Base-by-base conservation (phyloP, 2,113 vertebrate species). In the Rhea americana region DNA sequence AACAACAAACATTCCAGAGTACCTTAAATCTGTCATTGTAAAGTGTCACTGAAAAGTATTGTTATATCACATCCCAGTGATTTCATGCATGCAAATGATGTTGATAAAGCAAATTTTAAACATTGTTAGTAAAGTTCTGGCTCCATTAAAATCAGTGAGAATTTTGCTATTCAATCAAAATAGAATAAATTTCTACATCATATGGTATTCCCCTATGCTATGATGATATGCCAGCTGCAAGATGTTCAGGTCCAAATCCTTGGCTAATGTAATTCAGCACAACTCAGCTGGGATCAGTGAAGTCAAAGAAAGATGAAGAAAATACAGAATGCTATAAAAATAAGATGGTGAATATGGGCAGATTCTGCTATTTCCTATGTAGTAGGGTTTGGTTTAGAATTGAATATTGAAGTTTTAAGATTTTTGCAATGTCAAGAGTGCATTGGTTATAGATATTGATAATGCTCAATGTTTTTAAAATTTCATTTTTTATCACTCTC, bases 281-380 rank as follows among this genome's bases (percentile, higher is more conserved):
- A 84, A 78, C 11, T 78, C 20, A 73, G 9, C 4, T 65, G 32
- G 81, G 45, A 92, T 81, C n/a, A 78, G 13, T 45, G 9, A 75
- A 87, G 16, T 50, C n/a, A 94, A 75, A 91, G 32, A 79, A 82
- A 85, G 16, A 6, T 22, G 47, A 73, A 62, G 5, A 15, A 93
- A 85, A 90, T n/a, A 53, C 3, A 58, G 55, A 41, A 74, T n/a
- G 3, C 4, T 76, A 66, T 53, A 66, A 58, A 59, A 80, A 61
- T 18, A 13, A 75, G 71, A 7, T 56, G 48, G 14, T 53, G 7
- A 3, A 53, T 70, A 7, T 66, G 45, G 45, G 68, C 13, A 73
- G 28, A 70, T 66, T 86, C 50, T 83, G 9, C 20, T 73, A 41
- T 53, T 58, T 4, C 2, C 59, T 65, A 4, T 25, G 8, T 32